Evolutionary conservation across 35 echinoderm and acorn worm genomes (phyloP).

Genomic region (Chiridota heheva): DNA sequence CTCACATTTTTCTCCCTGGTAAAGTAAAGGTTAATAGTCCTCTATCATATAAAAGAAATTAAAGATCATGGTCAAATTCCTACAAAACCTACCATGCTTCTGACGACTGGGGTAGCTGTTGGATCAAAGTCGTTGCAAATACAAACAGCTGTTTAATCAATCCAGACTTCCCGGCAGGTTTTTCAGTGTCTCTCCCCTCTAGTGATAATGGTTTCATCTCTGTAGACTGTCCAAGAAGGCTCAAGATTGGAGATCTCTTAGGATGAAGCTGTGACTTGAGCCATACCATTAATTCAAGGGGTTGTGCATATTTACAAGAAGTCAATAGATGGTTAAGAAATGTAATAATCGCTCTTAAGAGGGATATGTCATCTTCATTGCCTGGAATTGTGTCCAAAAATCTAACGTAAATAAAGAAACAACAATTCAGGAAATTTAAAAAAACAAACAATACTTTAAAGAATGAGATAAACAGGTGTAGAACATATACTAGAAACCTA

Average conservation of each 20-base stretch:
- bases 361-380: constrained; percentile 65
- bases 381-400: constrained; percentile 71
- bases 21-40: too few species aligned
- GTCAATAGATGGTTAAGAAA: constrained; percentile 57
- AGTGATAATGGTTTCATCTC: constrained; percentile 12
- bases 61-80: background rate
- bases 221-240: constrained; percentile 51
- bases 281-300: constrained; percentile 56
- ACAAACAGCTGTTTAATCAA: constrained; percentile 67
- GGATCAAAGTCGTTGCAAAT: constrained; percentile 44
- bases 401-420: constrained; percentile 8
- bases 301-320: constrained; percentile 10
- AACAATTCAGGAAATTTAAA: background rate
- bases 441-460: background rate
- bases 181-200: constrained; percentile 36
- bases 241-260: constrained; percentile 39
- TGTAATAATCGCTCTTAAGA: constrained; percentile 54
- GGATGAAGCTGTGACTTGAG: constrained; percentile 37
- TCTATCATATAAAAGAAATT: too few species aligned
- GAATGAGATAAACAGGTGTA: background rate
- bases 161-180: constrained; percentile 35
- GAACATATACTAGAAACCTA: too few species aligned
- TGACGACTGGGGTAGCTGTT: constrained; percentile 16
- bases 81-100: constrained; percentile 48
- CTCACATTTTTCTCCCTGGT: too few species aligned